Base-by-base conservation (phyloP, 2,888 invertebrate genomes). In the Octodonta nipae region DNA sequence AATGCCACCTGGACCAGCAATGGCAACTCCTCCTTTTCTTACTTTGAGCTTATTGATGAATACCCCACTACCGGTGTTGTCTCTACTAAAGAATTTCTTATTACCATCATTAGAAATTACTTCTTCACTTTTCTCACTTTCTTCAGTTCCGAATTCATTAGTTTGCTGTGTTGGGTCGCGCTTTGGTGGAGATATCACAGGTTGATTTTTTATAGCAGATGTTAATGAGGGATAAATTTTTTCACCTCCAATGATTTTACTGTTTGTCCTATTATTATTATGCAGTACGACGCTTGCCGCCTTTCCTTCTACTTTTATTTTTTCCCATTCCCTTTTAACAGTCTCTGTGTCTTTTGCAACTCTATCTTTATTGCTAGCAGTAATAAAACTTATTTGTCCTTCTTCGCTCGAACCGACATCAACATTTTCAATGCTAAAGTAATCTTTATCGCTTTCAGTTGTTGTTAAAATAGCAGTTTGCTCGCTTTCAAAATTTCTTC, bases 1-100 rank as follows among this genome's bases (percentile, higher is more conserved):
- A 7, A 81, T 76, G 17, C 82, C 82, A n/a, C 81, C 81, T 0
- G 83, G 82, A 0, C 82, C 82, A 2, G 82, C 83, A 31, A 83
- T 82, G 0, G 82, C 81, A 4, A 83, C 80, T 10, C 83, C 82
- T 2, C 83, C 83, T 54, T 72, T 71, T 37, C 75, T 66, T 12
- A 83, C 80, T 55, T 73, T 76, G 13, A 82, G 52, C 43, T 68
- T 68, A 42, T 78, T 75, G 35, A 79, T 78, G 40, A 78, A 74
- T 41, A 79, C 75, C 2, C 78, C 78, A 38, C 68, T 71, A 38
- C 68, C 70, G 0, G 67, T 57, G 33, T 58, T 61, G 30, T 59
- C 57, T 33, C 50, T 54, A 31, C 55, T 58, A 30, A 56, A 52
- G 4, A 56, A 32, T 33, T 56, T 57, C 30, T 53, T 53, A 26